These are phyloP conservation scores for Hetaerina titia DNA, from an alignment of 2,888 invertebrate species.

Conservation along the genomic window DNA sequence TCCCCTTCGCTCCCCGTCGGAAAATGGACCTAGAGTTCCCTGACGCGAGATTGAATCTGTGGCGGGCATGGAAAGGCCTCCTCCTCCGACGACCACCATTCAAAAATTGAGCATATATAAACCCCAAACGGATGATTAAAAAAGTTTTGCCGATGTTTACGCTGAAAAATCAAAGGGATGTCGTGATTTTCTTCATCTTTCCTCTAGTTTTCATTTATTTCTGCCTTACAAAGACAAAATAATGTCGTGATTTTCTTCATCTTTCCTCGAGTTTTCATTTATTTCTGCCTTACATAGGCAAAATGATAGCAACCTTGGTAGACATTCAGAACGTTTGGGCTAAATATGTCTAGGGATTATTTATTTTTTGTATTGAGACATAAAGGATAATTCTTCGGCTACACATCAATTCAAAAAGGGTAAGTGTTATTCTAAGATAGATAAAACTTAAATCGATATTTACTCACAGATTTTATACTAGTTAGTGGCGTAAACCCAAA, in stretches of 20 bases:
- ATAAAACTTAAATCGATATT: no score
- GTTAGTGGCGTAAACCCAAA: no score
- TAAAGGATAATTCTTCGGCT: no score
- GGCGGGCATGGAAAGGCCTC: constrained; percentile 33
- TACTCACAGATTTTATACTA: no score
- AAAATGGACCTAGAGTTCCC: constrained; percentile 10
- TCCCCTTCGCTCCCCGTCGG: neutral
- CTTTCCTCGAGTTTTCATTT: neutral
- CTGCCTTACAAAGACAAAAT: neutral
- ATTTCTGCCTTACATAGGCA: neutral
- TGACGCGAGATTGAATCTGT: constrained; percentile 48
- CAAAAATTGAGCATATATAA: constrained; percentile 7
- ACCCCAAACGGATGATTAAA: constrained; percentile 33
- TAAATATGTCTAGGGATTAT: no score
- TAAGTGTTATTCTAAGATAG: no score
- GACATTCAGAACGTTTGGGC: no score
- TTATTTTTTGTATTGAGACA: no score
- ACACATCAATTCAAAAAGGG: no score
- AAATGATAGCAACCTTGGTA: neutral
- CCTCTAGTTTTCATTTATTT: neutral
- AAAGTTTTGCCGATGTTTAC: constrained; percentile 26
- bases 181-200: neutral
- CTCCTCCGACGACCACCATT: neutral
- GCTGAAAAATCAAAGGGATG: neutral
- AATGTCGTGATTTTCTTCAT: neutral